Evolutionary conservation across 2,888 invertebrate genomes (phyloP), one percentile per base, ranked within the genome.

Genomic region (Xylocampa areola): DNA sequence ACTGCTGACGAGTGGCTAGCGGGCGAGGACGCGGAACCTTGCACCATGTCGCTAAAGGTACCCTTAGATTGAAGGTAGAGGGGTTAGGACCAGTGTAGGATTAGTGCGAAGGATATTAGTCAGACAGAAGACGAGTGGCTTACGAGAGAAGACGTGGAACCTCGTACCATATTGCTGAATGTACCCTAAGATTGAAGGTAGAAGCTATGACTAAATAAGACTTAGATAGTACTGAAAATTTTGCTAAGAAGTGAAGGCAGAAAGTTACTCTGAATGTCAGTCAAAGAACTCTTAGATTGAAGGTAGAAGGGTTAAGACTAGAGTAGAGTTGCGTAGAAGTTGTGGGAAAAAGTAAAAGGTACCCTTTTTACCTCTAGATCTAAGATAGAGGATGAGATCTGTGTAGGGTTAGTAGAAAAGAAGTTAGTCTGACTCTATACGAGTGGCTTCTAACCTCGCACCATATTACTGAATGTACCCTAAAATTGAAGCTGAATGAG

Each of bases 1-100:
- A 96, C 97, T 0, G 98, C 98, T 1, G 98, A 98, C 82, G 98
- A 99, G 88, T 99, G 99, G 97, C 95, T 97, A 51, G 95, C 95
- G 32, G 99, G 99, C 10, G 96, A 96, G 80, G 98, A 98, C 89
- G 96, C 97, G 1, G 98, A 98, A 75, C 99, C 99, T 1, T 94
- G 98, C 79, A 95, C 98, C 68, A 97, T 99, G 90, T 98, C 98
- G 58, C 94, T 99, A 62, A 97, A 98, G 95, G 98, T 97, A 83
- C 19, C 27, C n/a, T n/a, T 29, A 36, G 17, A 11, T 13, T 4
- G 40, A 21, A 0, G 17, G 8, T 14, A 25, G 39, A 33, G 13
- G n/a, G n/a, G n/a, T n/a, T n/a, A 1, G 8, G 11, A n/a, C 10
- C n/a, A n/a, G 1, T n/a, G 11, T 4, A 8, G 41, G 19, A 19